Evolutionary conservation across 2,888 invertebrate species (phyloP).

Genomic region (Trichogramma dendrolimi): DNA sequence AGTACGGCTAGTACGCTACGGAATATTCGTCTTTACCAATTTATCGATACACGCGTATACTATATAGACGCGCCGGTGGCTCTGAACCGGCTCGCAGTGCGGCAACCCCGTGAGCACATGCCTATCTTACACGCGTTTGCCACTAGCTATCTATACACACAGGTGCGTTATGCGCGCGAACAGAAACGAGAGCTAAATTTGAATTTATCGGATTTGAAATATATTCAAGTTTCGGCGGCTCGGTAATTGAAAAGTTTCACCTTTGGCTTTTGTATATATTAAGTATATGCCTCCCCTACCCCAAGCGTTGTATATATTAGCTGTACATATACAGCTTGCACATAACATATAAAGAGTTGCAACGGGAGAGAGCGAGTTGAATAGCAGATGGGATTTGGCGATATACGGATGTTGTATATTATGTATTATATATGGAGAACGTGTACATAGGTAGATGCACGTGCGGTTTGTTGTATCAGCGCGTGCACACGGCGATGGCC

Average conservation of each 20-base stretch:
- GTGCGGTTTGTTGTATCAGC: no score
- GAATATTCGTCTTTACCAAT: slow-evolving; percentile 44
- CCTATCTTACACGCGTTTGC: background rate
- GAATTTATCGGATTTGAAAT: slow-evolving; percentile 21
- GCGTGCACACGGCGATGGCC: no score
- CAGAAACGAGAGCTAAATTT: background rate
- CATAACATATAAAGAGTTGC: no score
- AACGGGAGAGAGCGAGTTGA: no score
- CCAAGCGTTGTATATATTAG: no score
- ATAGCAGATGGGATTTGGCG: no score
- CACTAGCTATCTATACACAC: slow-evolving; percentile 1
- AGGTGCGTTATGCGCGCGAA: background rate
- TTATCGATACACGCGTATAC: slow-evolving; percentile 37
- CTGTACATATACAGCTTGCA: no score
- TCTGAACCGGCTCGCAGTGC: background rate
- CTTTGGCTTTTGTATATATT: background rate
- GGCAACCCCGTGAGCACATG: background rate
- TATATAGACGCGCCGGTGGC: background rate
- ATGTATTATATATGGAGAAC: no score
- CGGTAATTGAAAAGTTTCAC: slow-evolving; percentile 24
- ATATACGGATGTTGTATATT: no score
- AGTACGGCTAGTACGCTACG: no score
- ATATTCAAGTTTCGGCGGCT: slow-evolving; percentile 19
- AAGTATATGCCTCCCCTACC: no score
- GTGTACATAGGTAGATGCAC: no score